A percentile compares a stretch with the other conserved stretches of the same genome.
Evolutionary conservation across 2,113 vertebrate species (phyloP).

Genomic region (Pygoscelis antarcticus): DNA sequence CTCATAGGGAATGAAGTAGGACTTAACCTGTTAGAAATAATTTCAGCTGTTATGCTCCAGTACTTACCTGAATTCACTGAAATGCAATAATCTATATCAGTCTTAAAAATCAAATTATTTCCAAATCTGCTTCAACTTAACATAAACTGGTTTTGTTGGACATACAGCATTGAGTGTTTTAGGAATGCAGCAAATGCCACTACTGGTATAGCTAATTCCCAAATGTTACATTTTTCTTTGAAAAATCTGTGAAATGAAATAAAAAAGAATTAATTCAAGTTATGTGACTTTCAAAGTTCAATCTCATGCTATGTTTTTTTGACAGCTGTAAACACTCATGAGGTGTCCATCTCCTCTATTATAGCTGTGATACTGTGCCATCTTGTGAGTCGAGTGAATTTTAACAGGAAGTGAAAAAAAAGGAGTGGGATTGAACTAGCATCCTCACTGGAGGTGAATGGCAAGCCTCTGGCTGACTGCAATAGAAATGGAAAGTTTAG

Average conservation of each 20-base stretch:
- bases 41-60: not conserved
- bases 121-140: not conserved
- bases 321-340: not conserved
- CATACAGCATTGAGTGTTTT: not conserved
- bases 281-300: not conserved
- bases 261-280: not conserved
- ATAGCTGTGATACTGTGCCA: not conserved
- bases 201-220: not conserved
- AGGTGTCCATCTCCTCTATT: not conserved
- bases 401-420: not conserved
- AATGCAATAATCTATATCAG: not conserved
- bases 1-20: not conserved
- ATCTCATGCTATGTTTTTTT: not conserved
- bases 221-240: not conserved
- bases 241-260: not conserved
- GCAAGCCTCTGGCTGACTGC: not conserved
- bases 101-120: not conserved
- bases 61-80: not conserved
- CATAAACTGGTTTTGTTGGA: not conserved
- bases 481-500: not conserved
- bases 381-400: not conserved
- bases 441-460: not conserved
- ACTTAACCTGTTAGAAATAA: not conserved
- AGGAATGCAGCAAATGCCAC: not conserved
- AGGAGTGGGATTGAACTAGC: not conserved